These are phyloP conservation scores for Thalassoma bifasciatum DNA, from an alignment of 2,113 vertebrate genomes.

Conservation along the genomic window DNA sequence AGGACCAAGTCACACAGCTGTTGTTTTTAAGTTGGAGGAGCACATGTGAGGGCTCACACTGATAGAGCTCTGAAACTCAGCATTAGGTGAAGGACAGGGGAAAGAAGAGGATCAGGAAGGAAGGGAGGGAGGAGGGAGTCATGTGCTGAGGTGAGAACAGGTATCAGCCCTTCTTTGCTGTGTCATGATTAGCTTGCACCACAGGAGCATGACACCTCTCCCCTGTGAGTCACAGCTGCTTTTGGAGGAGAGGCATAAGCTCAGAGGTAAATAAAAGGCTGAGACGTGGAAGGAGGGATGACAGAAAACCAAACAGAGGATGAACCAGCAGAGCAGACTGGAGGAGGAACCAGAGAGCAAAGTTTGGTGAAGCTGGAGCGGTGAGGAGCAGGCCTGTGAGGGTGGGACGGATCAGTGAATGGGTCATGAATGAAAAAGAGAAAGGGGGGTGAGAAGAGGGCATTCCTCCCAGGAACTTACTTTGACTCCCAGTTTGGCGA, in stretches of 20 bases:
- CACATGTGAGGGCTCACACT: not conserved
- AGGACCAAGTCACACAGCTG: not conserved
- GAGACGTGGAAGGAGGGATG: not conserved
- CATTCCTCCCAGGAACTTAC: conserved; percentile 12
- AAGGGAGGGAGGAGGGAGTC: no score
- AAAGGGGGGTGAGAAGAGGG: not conserved
- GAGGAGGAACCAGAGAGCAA: not conserved
- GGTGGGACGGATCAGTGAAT: not conserved
- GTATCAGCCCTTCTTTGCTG: not conserved
- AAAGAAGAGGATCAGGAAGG: no score
- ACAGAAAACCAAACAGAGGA: not conserved
- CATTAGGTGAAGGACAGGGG: no score
- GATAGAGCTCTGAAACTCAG: no score
- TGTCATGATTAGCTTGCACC: conserved; percentile 17
- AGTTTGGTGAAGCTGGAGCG: conserved; percentile 7
- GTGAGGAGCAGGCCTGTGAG: not conserved
- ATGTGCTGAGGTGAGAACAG: not conserved
- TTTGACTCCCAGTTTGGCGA: conserved; percentile 26
- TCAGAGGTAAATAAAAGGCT: not conserved
- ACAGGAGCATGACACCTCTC: not conserved
- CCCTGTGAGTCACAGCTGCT: not conserved
- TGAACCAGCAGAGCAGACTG: not conserved
- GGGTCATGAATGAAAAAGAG: not conserved
- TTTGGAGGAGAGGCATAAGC: conserved; percentile 17
- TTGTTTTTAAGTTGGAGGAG: not conserved